These are phyloP conservation scores for Malurus leucopterus DNA, from an alignment of 2,797 vertebrate genomes.

Conservation along the genomic window DNA sequence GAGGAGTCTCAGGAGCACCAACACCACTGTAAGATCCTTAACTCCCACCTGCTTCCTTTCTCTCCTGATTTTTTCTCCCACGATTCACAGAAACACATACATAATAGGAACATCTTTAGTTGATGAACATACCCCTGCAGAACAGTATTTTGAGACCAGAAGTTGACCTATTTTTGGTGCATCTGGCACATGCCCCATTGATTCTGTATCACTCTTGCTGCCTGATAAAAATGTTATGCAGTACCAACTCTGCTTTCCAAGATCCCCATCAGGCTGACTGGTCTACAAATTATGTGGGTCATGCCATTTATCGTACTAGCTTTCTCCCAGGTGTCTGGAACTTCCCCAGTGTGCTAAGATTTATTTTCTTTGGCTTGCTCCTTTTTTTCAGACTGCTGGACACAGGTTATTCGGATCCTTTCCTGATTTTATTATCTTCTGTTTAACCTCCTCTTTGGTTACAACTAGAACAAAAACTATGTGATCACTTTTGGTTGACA, in stretches of 20 bases:
- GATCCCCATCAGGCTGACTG: background rate
- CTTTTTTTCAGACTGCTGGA: background rate
- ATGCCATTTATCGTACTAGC: background rate
- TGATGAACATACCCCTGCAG: background rate
- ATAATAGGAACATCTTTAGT: background rate
- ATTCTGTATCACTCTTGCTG: background rate
- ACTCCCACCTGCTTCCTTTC: background rate
- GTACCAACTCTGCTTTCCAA: background rate
- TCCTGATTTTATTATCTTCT: background rate
- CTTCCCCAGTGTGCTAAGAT: background rate
- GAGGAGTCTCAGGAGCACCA: background rate
- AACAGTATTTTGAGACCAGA: background rate
- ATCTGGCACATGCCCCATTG: accelerated
- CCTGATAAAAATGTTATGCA: background rate
- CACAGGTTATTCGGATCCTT: background rate
- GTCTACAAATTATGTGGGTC: background rate
- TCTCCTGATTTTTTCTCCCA: background rate
- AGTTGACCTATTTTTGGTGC: background rate
- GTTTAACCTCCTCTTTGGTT: background rate
- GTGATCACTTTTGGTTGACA: background rate
- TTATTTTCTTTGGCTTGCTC: background rate
- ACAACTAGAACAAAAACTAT: background rate
- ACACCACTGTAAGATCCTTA: background rate
- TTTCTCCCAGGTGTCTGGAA: conserved; percentile 12
- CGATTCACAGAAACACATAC: background rate